These are phyloP conservation scores for Ammospiza nelsoni DNA, from an alignment of 2,113 vertebrate species.

Conservation along the genomic window DNA sequence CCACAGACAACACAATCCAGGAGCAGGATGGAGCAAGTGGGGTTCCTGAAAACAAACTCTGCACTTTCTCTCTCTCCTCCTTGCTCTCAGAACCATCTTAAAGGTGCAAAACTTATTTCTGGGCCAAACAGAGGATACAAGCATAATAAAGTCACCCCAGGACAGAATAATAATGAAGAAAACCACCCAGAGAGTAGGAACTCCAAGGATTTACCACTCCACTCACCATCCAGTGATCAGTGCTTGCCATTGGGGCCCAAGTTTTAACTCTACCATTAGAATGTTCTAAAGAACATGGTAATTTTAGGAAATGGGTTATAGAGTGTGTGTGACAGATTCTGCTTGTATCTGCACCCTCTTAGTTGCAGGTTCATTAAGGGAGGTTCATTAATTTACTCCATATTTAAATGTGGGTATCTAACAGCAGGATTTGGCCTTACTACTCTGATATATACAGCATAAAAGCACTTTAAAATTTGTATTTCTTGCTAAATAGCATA, in stretches of 20 bases:
- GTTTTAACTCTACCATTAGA: background rate
- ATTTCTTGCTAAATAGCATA: conserved; percentile 57
- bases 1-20: background rate
- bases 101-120: background rate
- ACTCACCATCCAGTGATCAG: background rate
- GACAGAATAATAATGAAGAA: background rate
- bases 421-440: background rate
- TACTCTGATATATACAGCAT: background rate
- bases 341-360: background rate
- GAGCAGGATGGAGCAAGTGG: background rate
- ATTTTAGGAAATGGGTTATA: conserved; percentile 10
- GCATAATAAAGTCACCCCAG: background rate
- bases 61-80: background rate
- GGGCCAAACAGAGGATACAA: background rate
- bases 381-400: background rate
- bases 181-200: background rate
- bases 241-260: background rate
- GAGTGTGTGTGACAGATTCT: background rate
- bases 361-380: background rate
- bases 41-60: background rate
- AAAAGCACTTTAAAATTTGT: conserved; percentile 57
- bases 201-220: background rate
- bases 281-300: background rate
- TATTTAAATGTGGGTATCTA: background rate
- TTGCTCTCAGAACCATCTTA: background rate